Conservation (phyloP, 2,797 vertebrate genomes). For the Xyrichtys novacula region DNA sequence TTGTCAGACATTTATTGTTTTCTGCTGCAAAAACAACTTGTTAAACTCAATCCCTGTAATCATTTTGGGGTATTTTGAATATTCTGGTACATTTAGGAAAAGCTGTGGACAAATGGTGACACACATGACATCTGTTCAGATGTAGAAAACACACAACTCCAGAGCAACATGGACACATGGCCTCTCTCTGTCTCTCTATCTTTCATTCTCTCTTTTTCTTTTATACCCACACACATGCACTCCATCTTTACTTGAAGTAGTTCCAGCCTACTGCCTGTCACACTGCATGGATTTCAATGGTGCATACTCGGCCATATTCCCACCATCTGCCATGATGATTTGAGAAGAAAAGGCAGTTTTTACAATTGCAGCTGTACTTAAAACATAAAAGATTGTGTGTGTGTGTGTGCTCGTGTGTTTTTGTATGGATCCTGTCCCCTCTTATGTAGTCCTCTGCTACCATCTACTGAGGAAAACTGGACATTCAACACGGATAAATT, state of each 20-base stretch:
- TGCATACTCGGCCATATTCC: constrained; percentile 58
- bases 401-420: background rate
- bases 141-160: background rate
- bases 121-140: no score
- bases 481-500: background rate
- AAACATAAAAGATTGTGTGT: constrained; percentile 6
- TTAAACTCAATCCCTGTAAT: no score
- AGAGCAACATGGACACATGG: background rate
- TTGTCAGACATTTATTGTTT: no score
- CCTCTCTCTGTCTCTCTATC: background rate
- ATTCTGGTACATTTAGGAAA: no score
- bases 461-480: constrained; percentile 59
- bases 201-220: background rate
- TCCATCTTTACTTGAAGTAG: constrained; percentile 31
- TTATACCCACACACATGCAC: background rate
- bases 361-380: constrained; percentile 7
- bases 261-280: constrained; percentile 62
- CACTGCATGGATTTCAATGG: constrained; percentile 68
- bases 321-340: constrained; percentile 63
- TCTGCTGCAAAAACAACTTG: no score
- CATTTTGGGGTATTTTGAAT: no score
- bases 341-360: constrained; percentile 43
- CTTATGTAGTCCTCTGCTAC: constrained; percentile 52
- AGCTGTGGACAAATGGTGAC: no score
- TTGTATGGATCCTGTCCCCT: background rate